phyloP scores from a whole-genome alignment of 2,113 vertebrate species.

The Blennius ocellaris region DNA sequence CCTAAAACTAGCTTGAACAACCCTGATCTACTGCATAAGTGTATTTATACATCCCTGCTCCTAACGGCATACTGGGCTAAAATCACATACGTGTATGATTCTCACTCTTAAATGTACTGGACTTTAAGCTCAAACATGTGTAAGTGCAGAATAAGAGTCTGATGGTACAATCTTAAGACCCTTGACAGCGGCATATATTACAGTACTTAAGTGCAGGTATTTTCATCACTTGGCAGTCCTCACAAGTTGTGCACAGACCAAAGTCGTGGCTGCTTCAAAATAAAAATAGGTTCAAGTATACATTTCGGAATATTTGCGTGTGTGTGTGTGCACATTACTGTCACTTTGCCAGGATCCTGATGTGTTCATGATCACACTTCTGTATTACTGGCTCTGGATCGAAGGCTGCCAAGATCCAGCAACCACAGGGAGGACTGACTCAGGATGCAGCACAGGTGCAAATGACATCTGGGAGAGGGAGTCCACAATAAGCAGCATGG shows the following conservation, averaged over 20 bases:
- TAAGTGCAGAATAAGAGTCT: no score
- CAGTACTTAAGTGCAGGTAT: no score
- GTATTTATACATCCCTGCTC: no score
- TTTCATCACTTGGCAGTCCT: no score
- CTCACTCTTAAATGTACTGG: no score
- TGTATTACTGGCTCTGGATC: slow-evolving; percentile 23
- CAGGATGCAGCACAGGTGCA: slow-evolving; percentile 45
- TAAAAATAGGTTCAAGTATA: not conserved
- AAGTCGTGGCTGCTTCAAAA: not conserved
- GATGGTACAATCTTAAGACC: no score
- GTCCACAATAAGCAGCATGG: slow-evolving; percentile 2
- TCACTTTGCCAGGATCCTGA: slow-evolving; percentile 35
- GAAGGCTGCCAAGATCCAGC: slow-evolving; percentile 37
- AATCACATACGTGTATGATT: no score
- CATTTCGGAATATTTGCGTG: not conserved
- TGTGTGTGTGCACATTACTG: slow-evolving; percentile 21
- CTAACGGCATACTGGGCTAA: no score
- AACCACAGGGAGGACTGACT: slow-evolving; percentile 20
- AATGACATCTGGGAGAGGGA: slow-evolving; percentile 45
- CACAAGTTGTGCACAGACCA: not conserved
- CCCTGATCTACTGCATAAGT: no score
- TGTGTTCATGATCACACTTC: slow-evolving; percentile 47
- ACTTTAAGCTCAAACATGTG: no score
- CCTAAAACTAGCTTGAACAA: no score
- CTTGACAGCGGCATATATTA: no score